These are phyloP conservation scores for Diachasmimorpha longicaudata DNA, from an alignment of 1,140 invertebrate genomes.

Conservation along the genomic window DNA sequence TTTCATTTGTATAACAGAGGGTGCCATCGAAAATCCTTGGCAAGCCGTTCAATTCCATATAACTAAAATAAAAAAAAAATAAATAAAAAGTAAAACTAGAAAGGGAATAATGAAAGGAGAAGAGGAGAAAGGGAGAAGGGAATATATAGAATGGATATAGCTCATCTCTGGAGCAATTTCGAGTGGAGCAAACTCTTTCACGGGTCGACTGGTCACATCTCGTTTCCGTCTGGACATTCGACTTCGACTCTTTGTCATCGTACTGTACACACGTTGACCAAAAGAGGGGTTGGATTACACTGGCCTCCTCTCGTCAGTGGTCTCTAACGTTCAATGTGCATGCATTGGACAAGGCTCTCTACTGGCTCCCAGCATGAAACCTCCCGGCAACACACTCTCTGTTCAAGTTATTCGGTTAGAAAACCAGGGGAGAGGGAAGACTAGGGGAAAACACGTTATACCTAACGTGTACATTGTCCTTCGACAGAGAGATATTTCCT, in stretches of 20 bases:
- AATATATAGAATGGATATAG: neutral
- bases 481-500: constrained; percentile 49
- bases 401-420: constrained; percentile 8
- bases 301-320: neutral
- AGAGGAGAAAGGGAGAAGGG: neutral
- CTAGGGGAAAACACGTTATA: constrained; percentile 8
- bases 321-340: neutral
- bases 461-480: constrained; percentile 55
- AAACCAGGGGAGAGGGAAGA: neutral
- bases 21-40: neutral
- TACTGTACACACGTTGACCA: constrained; percentile 13
- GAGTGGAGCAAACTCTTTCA: neutral
- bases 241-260: constrained; percentile 47
- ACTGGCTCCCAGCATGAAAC: neutral
- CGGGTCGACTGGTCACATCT: neutral
- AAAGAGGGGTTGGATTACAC: neutral
- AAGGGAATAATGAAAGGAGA: neutral
- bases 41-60: neutral
- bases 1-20: neutral
- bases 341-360: neutral
- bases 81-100: neutral
- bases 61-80: neutral
- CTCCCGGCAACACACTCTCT: neutral
- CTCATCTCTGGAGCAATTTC: neutral
- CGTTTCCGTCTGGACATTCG: constrained; percentile 31